Percentiles rank a stretch among this genome's conserved stretches.
These are phyloP conservation scores for Tetrax tetrax DNA, from an alignment of 2,113 vertebrate genomes.

Conservation along the genomic window DNA sequence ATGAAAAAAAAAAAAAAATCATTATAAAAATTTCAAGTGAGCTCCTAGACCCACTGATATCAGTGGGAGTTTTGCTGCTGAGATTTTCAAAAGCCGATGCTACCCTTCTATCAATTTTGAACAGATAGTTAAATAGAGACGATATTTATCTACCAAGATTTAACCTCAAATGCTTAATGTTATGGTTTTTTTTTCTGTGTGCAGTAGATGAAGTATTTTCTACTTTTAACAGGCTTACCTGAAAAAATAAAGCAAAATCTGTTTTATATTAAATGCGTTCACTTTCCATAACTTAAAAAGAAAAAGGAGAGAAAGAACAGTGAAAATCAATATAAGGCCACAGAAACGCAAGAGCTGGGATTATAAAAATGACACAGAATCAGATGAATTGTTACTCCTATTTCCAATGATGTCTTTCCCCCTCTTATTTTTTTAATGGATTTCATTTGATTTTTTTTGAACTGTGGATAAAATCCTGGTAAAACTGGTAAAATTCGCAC, in stretches of 20 bases:
- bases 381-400: background rate
- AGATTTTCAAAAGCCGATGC: background rate
- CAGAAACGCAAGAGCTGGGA: constrained; percentile 20
- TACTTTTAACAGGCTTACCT: constrained; percentile 49
- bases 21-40: no score
- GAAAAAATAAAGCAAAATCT: constrained; percentile 57
- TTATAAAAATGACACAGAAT: constrained; percentile 30
- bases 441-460: background rate
- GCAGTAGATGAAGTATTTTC: constrained; percentile 22
- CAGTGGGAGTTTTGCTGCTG: background rate
- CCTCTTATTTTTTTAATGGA: background rate
- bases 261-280: constrained; percentile 54
- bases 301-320: background rate
- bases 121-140: constrained; percentile 28
- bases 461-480: background rate
- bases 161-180: constrained; percentile 45
- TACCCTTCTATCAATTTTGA: background rate
- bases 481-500: background rate
- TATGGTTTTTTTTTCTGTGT: background rate
- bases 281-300: constrained; percentile 30
- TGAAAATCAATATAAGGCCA: constrained; percentile 39
- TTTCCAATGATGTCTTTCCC: background rate
- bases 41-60: background rate
- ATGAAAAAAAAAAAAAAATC: background rate
- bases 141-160: constrained; percentile 31